These are phyloP conservation scores for Morpho helenor DNA, from an alignment of 2,888 invertebrate species.

Conservation along the genomic window DNA sequence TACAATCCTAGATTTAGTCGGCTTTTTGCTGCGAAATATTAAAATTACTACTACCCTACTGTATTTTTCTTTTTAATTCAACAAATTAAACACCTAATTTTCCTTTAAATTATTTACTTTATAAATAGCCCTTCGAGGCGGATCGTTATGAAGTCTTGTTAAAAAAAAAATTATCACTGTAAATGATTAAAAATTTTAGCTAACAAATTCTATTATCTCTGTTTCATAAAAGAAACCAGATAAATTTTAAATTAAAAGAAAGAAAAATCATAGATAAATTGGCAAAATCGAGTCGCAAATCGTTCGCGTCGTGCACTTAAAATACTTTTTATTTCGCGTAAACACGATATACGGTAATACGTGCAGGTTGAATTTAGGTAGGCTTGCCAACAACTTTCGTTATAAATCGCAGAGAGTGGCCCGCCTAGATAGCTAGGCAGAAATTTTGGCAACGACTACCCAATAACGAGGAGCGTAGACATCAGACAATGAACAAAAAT, in stretches of 20 bases:
- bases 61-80: too few relatives aligned
- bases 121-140: too few relatives aligned
- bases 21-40: too few relatives aligned
- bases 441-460: conserved; percentile 39
- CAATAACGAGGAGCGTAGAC: conserved; percentile 24
- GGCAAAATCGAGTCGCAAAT: conserved; percentile 19
- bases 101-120: too few relatives aligned
- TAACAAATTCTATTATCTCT: too few relatives aligned
- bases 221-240: neutral
- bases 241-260: conserved; percentile 14
- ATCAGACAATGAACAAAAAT: neutral
- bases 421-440: conserved; percentile 39
- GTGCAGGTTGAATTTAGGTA: conserved; percentile 37
- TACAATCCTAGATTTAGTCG: too few relatives aligned
- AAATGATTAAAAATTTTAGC: too few relatives aligned
- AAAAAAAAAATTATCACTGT: too few relatives aligned
- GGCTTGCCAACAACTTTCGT: conserved; percentile 51
- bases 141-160: too few relatives aligned
- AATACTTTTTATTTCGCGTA: conserved; percentile 33
- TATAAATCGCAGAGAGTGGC: conserved; percentile 49
- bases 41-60: too few relatives aligned
- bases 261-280: conserved; percentile 12
- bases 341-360: conserved; percentile 35
- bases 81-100: too few relatives aligned
- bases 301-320: conserved; percentile 27